Percentiles rank a stretch among this genome's conserved stretches.
These are phyloP conservation scores for Bombyx mandarina DNA, from an alignment of 1,140 invertebrate species.

Conservation along the genomic window DNA sequence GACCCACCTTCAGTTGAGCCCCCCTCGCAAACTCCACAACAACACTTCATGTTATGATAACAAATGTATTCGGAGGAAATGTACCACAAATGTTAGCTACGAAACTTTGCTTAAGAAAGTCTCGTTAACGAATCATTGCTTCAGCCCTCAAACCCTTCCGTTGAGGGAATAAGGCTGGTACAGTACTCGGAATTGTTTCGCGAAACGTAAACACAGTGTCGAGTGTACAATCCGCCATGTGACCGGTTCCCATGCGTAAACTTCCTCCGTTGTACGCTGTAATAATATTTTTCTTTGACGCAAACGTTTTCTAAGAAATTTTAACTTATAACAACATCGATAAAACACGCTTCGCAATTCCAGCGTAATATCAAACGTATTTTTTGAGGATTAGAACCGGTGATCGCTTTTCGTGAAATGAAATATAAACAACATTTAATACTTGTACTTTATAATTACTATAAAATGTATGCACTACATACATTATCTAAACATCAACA, in stretches of 20 bases:
- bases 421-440: too few relatives aligned
- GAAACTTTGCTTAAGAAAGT: constrained; percentile 23
- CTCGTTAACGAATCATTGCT: constrained; percentile 1
- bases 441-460: too few relatives aligned
- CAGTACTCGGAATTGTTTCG: background rate
- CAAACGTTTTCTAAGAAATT: background rate
- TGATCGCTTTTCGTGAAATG: too few relatives aligned
- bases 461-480: too few relatives aligned
- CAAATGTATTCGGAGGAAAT: constrained; percentile 28
- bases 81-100: constrained; percentile 29
- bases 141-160: constrained; percentile 3
- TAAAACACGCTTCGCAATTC: too few relatives aligned
- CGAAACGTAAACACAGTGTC: constrained; percentile 8
- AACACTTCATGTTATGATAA: constrained; percentile 31
- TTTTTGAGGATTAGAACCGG: too few relatives aligned
- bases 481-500: too few relatives aligned
- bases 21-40: constrained; percentile 22
- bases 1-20: background rate
- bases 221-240: constrained; percentile 18
- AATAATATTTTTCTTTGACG: constrained; percentile 17
- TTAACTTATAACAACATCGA: background rate
- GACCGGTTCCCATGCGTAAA: constrained; percentile 21
- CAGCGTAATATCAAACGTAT: too few relatives aligned
- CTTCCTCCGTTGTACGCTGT: background rate
- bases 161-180: constrained; percentile 9